Evolutionary conservation across 35 echinoderm and acorn worm genomes (phyloP), one percentile per base, ranked within the genome.

Genomic region (Ophiothrix spiculata): DNA sequence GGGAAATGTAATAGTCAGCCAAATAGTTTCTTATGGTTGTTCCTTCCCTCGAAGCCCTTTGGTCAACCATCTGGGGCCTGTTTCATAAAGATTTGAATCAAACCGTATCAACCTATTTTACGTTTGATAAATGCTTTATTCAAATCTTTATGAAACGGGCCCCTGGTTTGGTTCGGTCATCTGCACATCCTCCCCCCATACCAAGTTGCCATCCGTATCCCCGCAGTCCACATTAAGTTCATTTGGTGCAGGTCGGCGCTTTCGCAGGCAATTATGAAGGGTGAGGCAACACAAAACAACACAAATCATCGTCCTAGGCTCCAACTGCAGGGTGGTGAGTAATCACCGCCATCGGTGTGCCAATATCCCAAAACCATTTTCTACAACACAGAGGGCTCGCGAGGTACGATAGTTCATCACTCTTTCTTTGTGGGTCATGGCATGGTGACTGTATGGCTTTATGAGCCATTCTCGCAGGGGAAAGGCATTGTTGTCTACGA

Each of bases 401-500:
- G 84, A 86, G 35, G 38, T 74, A 32, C 64, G 56, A 36, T 77
- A 86, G 32, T 86, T 87, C 12, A 77, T 31, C 15, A 87, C 39
- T 37, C 15, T 81, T 38, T 88, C 31, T 38, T 88, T 46, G 35
- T 73, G 17, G 10, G 86, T 81, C 86, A 88, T 87, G 32, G 34
- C 85, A 38, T 74, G 36, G 36, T 73, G 29, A 1, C 60, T 54
- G 74, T 90, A 90, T 34, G 81, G 88, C 81, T 90, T 90, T 82
- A 90, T 90, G 33, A 90, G 32, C 60, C 77, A 90, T 19, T 39
- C 85, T 40, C 74, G 29, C 40, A 90, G 40, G 74, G 81, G 36
- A 90, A 90, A 84, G 29, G 88, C 88, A 85, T 85, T 74, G 32
- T 85, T 82, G 15, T 73, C 88, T 25, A 90, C 1, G 74, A 90